Conservation (phyloP, 2,888 invertebrate genomes). For the Oithona nana region DNA sequence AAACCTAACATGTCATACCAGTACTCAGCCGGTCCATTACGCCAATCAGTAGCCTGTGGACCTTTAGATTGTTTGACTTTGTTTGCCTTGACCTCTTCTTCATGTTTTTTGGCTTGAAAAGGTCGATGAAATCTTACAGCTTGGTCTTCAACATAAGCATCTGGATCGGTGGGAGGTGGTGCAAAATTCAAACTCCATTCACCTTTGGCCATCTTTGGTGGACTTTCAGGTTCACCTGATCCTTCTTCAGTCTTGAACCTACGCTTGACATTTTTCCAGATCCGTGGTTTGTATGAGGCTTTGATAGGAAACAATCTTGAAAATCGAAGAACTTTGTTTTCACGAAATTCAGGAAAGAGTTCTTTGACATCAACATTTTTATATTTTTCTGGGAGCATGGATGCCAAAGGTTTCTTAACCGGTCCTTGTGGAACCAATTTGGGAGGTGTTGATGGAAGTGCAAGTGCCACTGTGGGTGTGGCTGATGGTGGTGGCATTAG, state of each 20-base stretch:
- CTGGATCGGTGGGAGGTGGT: conserved; percentile 13
- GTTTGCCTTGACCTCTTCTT: conserved; percentile 18
- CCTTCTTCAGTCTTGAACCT: conserved; percentile 24
- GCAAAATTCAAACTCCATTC: conserved; percentile 7
- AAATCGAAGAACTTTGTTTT: conserved; percentile 76
- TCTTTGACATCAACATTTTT: conserved; percentile 53
- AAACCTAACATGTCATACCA: conserved; percentile 95
- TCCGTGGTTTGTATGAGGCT: conserved; percentile 71
- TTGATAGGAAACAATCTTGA: conserved; percentile 86
- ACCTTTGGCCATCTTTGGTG: conserved; percentile 24
- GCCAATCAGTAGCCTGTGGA: conserved; percentile 49
- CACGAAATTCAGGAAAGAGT: conserved; percentile 82
- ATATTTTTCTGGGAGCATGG: conserved; percentile 92
- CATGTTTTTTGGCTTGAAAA: conserved; percentile 13
- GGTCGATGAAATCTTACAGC: conserved; percentile 12
- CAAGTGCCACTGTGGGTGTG: conserved; percentile 1
- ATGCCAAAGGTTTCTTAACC: conserved; percentile 77
- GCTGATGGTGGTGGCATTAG: background rate
- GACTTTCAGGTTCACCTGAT: conserved; percentile 40
- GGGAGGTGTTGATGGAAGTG: too few species aligned
- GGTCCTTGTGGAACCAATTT: conserved; percentile 30
- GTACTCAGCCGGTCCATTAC: conserved; percentile 90
- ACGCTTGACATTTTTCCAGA: conserved; percentile 64
- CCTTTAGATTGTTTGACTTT: conserved; percentile 22
- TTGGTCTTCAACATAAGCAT: conserved; percentile 13